These are phyloP conservation scores for Guaruba guarouba DNA, from an alignment of 2,113 vertebrate species.

Conservation along the genomic window DNA sequence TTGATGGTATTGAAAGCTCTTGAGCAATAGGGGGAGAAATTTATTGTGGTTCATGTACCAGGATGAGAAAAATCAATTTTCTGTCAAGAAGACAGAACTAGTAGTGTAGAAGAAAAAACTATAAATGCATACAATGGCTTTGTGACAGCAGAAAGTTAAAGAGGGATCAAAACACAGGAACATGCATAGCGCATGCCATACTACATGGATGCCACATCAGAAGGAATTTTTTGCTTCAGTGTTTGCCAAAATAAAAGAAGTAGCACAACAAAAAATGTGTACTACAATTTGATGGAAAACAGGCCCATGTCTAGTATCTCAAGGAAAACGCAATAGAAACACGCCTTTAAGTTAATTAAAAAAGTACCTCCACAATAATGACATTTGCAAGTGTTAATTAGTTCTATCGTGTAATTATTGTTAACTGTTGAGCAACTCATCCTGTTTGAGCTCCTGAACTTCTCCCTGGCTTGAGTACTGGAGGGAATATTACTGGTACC, in stretches of 20 bases:
- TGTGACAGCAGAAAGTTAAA: neutral
- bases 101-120: neutral
- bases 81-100: slow-evolving; percentile 4
- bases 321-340: neutral
- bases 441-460: neutral
- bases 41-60: neutral
- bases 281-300: neutral
- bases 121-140: neutral
- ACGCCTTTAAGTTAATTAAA: neutral
- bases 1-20: neutral
- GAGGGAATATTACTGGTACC: neutral
- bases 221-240: neutral
- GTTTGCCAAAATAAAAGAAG: neutral
- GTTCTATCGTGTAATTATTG: neutral
- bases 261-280: neutral
- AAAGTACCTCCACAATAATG: neutral
- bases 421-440: neutral
- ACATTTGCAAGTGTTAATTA: neutral
- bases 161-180: neutral
- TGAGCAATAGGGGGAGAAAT: neutral
- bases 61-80: slow-evolving; percentile 33
- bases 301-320: neutral
- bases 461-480: neutral
- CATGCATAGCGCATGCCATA: neutral
- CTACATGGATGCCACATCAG: neutral